Evolutionary conservation across 2,888 invertebrate species (phyloP).

Genomic region (Mythimna vitellina): DNA sequence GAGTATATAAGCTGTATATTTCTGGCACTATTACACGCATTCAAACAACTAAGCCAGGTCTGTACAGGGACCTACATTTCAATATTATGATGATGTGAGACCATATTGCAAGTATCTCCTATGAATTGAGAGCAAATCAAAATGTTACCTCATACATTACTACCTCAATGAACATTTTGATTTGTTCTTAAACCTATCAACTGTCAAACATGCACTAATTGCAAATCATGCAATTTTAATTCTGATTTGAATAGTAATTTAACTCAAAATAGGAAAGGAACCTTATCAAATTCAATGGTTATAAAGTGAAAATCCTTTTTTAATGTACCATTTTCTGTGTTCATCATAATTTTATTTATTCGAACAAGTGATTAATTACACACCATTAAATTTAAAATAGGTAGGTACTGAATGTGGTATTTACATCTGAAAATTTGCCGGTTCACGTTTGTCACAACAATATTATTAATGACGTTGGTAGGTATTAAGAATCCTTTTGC

Average conservation of each 20-base stretch:
- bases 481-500: slow-evolving; percentile 19
- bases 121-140: background rate
- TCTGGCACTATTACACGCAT: slow-evolving; percentile 13
- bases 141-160: background rate
- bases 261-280: background rate
- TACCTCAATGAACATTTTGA: too few species aligned
- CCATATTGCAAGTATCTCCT: background rate
- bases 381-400: background rate
- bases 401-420: background rate
- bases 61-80: background rate
- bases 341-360: background rate
- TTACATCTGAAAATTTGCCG: background rate
- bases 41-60: background rate
- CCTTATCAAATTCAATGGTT: too few species aligned
- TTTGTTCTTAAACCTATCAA: too few species aligned
- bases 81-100: background rate
- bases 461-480: slow-evolving; percentile 28
- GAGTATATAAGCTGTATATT: background rate
- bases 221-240: too few species aligned
- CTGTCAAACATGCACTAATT: background rate
- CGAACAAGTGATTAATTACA: background rate
- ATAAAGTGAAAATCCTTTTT: too few species aligned
- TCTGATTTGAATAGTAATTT: too few species aligned
- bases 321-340: background rate
- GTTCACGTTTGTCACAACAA: slow-evolving; percentile 7